Conservation (phyloP, 2,113 vertebrate genomes). For the Zonotrichia leucophrys region DNA sequence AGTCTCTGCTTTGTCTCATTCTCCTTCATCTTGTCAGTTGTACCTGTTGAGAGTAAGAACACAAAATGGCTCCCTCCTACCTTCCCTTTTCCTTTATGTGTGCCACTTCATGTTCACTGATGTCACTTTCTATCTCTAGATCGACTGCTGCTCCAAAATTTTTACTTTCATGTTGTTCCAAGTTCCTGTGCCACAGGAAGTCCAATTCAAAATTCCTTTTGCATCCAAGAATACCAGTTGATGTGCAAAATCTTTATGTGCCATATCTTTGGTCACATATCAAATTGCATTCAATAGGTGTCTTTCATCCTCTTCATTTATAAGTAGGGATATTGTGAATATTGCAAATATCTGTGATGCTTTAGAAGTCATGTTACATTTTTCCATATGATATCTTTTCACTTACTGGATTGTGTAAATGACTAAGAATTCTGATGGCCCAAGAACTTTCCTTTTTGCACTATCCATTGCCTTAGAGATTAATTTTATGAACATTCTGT, state of each 20-base stretch:
- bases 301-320: conserved; percentile 29
- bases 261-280: background rate
- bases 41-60: conserved; percentile 18
- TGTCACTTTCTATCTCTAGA: conserved; percentile 27
- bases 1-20: conserved; percentile 12
- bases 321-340: conserved; percentile 28
- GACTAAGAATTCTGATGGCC: background rate
- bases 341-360: background rate
- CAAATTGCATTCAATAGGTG: background rate
- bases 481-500: background rate
- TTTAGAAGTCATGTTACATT: conserved; percentile 5
- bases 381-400: background rate
- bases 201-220: conserved; percentile 14
- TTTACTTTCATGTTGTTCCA: conserved; percentile 39
- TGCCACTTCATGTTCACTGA: background rate
- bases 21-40: conserved; percentile 41
- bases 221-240: background rate
- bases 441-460: background rate
- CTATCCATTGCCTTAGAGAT: background rate
- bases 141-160: background rate
- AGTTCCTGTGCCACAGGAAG: conserved; percentile 38
- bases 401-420: background rate
- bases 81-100: conserved; percentile 34
- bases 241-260: background rate
- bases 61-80: conserved; percentile 36